These are phyloP conservation scores for Drosophila anomelani DNA, from an alignment of 2,888 invertebrate genomes.

Conservation along the genomic window DNA sequence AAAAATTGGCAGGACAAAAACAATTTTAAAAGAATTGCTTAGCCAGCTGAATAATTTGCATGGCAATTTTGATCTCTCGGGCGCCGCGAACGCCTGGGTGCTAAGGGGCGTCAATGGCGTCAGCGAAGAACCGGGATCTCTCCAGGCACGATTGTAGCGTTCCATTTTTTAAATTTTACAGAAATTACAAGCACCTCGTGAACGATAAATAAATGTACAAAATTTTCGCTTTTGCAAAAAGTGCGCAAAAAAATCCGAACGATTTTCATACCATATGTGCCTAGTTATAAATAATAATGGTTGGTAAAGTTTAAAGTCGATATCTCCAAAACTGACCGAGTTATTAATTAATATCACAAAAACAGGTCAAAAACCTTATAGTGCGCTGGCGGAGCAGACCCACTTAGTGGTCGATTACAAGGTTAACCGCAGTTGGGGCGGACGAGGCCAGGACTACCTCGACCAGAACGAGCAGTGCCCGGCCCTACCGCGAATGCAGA, in stretches of 20 bases:
- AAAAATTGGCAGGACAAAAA: background rate
- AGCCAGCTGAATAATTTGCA: slow-evolving; percentile 61
- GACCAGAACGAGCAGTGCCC: no score
- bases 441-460: no score
- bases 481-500: no score
- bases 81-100: slow-evolving; percentile 59
- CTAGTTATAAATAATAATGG: no score
- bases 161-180: slow-evolving; percentile 46
- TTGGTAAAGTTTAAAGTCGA: no score
- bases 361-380: no score
- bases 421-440: no score
- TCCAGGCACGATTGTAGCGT: slow-evolving; percentile 64
- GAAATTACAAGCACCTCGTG: slow-evolving; percentile 8
- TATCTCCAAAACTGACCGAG: no score
- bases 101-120: slow-evolving; percentile 70
- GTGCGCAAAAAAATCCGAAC: background rate
- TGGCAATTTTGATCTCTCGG: slow-evolving; percentile 61
- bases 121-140: slow-evolving; percentile 72
- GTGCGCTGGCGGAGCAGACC: no score
- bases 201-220: slow-evolving; percentile 10
- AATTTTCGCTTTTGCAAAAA: background rate
- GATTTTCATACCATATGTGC: no score
- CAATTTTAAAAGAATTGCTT: slow-evolving; percentile 50
- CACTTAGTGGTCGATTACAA: no score
- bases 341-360: no score